Evolutionary conservation across 2,113 vertebrate species (phyloP).

Genomic region (Chaenocephalus aceratus): DNA sequence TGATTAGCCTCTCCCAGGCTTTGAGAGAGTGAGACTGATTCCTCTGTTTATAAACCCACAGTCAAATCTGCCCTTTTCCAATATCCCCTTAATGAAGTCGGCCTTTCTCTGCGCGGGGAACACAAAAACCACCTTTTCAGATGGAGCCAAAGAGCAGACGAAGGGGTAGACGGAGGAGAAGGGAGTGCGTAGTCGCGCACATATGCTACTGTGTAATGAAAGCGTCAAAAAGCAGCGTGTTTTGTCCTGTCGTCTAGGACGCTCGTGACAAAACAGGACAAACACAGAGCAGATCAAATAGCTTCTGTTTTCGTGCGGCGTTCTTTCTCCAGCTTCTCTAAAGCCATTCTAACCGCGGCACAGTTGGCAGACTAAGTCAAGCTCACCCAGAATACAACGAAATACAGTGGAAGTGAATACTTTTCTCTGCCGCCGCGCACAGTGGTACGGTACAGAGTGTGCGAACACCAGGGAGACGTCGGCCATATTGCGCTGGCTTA

Average conservation of each 20-base stretch:
- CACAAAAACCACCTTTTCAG: constrained; percentile 77
- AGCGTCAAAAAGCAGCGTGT: constrained; percentile 55
- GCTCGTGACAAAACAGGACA: constrained; percentile 71
- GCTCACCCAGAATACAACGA: constrained; percentile 64
- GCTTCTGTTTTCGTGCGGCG: constrained; percentile 69
- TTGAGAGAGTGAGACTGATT: constrained; percentile 88
- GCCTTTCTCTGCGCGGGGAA: constrained; percentile 81
- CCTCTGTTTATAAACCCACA: constrained; percentile 81
- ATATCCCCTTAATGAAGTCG: constrained; percentile 95
- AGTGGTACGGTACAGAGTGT: constrained; percentile 54
- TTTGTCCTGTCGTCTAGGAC: constrained; percentile 63
- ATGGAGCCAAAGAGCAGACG: constrained; percentile 41
- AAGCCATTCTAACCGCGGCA: constrained; percentile 67
- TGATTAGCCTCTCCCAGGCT: constrained; percentile 96
- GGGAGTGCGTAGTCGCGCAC: constrained; percentile 39
- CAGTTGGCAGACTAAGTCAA: constrained; percentile 76
- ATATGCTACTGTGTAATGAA: constrained; percentile 69
- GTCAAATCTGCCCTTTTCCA: constrained; percentile 90
- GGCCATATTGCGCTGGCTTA: constrained; percentile 85
- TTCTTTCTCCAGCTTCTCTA: constrained; percentile 58
- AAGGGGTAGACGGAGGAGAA: constrained; percentile 25
- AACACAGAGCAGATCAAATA: constrained; percentile 68
- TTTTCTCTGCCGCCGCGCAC: constrained; percentile 59
- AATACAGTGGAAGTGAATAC: constrained; percentile 69
- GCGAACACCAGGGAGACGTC: constrained; percentile 71